Percentiles rank a stretch among this genome's conserved stretches.
Evolutionary conservation across 2,888 invertebrate species (phyloP).

Genomic region (Eledona agricola): DNA sequence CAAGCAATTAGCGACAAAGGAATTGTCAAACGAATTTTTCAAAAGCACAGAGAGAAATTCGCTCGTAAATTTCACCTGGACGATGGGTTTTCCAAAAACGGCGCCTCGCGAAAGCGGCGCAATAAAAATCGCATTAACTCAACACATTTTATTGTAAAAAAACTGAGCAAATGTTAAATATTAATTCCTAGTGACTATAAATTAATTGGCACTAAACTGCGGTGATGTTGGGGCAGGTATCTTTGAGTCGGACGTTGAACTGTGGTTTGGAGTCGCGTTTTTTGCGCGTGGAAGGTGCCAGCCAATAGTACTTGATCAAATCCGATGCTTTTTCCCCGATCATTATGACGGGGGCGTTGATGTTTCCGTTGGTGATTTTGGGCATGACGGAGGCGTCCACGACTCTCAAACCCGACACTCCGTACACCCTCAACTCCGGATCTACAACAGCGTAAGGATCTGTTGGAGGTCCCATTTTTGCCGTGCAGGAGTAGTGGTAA

Average conservation of each 20-base stretch:
- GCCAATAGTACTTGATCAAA: constrained; percentile 71
- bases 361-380: constrained; percentile 84
- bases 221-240: constrained; percentile 27
- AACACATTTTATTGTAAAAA: no score
- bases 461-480: constrained; percentile 82
- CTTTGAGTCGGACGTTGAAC: constrained; percentile 45
- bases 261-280: constrained; percentile 38
- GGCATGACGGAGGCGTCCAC: constrained; percentile 92
- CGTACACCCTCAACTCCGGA: constrained; percentile 75
- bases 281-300: constrained; percentile 38
- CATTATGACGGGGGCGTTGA: constrained; percentile 88
- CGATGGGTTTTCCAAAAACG: no score
- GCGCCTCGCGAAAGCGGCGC: no score
- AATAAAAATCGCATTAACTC: no score
- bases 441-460: constrained; percentile 87
- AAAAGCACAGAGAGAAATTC: no score
- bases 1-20: no score
- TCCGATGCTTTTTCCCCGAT: constrained; percentile 88
- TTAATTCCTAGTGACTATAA: no score
- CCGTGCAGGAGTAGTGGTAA: constrained; percentile 84
- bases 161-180: no score
- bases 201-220: no score
- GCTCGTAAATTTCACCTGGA: no score
- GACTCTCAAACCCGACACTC: constrained; percentile 77
- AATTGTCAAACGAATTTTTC: no score